phyloP scores from a whole-genome alignment of 2,797 vertebrate species.

The Alcedo atthis region DNA sequence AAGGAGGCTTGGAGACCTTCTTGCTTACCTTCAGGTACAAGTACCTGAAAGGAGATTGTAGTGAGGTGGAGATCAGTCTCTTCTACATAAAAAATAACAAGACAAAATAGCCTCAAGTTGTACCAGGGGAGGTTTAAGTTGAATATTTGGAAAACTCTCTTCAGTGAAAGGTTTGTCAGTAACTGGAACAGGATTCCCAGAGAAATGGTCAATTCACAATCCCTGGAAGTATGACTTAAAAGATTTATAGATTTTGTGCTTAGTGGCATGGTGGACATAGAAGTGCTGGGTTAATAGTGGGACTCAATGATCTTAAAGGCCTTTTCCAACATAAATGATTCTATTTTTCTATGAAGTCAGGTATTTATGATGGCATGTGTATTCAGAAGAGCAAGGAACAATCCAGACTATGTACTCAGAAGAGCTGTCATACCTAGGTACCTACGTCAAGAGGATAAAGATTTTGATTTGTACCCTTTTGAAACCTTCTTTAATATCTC shows the following conservation, averaged over 20 bases:
- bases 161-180: not conserved
- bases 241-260: not conserved
- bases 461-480: not conserved
- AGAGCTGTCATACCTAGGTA: not conserved
- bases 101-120: not conserved
- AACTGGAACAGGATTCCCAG: not conserved
- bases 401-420: not conserved
- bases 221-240: not conserved
- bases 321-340: not conserved
- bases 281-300: not conserved
- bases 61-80: too few relatives aligned
- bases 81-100: not conserved
- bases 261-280: not conserved
- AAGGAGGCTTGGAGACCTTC: not conserved
- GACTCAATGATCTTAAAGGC: not conserved
- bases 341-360: not conserved
- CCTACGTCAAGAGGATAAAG: not conserved
- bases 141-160: not conserved
- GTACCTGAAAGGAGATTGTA: too few relatives aligned
- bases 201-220: not conserved
- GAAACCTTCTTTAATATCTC: not conserved
- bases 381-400: not conserved
- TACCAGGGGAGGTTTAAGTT: not conserved
- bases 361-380: not conserved
- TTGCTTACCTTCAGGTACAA: too few relatives aligned